A percentile compares a stretch with the other conserved stretches of the same genome.
Conservation (phyloP, 1,140 invertebrate genomes). For the Bicyclus anynana region DNA sequence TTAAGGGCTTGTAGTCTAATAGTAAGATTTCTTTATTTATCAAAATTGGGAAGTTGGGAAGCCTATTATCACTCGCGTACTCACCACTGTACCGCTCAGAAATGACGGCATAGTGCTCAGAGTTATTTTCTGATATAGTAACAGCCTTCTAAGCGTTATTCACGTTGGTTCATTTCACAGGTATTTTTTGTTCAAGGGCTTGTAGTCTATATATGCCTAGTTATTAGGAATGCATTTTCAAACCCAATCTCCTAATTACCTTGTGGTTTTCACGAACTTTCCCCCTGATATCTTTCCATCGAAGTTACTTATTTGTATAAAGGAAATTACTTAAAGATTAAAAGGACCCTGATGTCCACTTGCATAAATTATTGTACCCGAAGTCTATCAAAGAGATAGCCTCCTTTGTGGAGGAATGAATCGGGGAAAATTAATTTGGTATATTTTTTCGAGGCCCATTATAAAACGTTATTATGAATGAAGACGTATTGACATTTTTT, state of each 20-base stretch:
- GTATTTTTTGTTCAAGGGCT: too few species aligned
- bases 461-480: constrained; percentile 58
- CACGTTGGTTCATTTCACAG: too few species aligned
- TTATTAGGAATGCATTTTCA: neutral
- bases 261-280: neutral
- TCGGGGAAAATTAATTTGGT: constrained; percentile 66
- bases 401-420: constrained; percentile 59
- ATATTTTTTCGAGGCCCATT: constrained; percentile 52
- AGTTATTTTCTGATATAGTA: too few species aligned
- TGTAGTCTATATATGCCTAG: neutral
- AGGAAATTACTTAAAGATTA: constrained; percentile 57
- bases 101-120: too few species aligned
- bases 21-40: too few species aligned
- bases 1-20: too few species aligned
- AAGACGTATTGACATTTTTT: constrained; percentile 53
- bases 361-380: constrained; percentile 68
- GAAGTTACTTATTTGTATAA: constrained; percentile 33
- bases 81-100: too few species aligned
- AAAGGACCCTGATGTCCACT: constrained; percentile 57
- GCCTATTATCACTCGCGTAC: too few species aligned
- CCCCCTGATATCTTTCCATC: neutral
- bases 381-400: constrained; percentile 63
- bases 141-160: too few species aligned
- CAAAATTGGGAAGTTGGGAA: too few species aligned
- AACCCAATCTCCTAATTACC: neutral